Conservation (phyloP, 2,888 invertebrate species). For the Electrophaes corylata region DNA sequence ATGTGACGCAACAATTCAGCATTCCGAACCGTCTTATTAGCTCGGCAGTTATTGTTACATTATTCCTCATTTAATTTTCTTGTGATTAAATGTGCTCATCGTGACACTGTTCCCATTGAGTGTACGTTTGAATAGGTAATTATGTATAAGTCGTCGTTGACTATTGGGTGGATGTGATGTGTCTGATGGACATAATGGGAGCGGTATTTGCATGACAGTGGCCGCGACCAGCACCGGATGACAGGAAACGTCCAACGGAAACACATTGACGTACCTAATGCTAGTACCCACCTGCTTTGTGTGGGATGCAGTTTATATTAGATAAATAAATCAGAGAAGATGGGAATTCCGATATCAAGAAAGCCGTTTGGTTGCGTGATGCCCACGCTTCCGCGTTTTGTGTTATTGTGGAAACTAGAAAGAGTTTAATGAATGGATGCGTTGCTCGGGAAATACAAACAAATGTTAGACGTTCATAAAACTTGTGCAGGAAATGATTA, state of each 20-base stretch:
- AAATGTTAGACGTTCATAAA: neutral
- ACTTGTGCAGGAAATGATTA: no score
- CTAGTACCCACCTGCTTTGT: slow-evolving; percentile 33
- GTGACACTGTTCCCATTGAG: slow-evolving; percentile 19
- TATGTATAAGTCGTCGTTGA: slow-evolving; percentile 41
- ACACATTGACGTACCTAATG: slow-evolving; percentile 43
- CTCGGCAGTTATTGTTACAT: slow-evolving; percentile 17
- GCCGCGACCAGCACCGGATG: slow-evolving; percentile 34
- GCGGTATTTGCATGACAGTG: slow-evolving; percentile 64
- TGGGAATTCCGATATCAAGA: slow-evolving; percentile 24
- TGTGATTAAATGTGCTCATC: slow-evolving; percentile 12
- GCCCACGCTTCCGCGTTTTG: slow-evolving; percentile 32
- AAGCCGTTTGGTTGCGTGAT: slow-evolving; percentile 27
- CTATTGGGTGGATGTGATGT: slow-evolving; percentile 41
- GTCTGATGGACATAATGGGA: slow-evolving; percentile 62
- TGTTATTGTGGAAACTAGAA: slow-evolving; percentile 20
- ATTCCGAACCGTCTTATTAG: slow-evolving; percentile 6
- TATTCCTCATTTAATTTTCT: slow-evolving; percentile 18
- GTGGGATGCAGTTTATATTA: slow-evolving; percentile 30
- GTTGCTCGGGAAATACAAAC: slow-evolving; percentile 6
- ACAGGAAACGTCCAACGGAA: slow-evolving; percentile 45
- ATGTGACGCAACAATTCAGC: slow-evolving; percentile 29
- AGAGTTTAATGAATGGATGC: slow-evolving; percentile 12
- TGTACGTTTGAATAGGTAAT: slow-evolving; percentile 36
- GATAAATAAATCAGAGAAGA: slow-evolving; percentile 27